Base-by-base conservation (phyloP, 1,140 invertebrate species). In the Drosophila orosa region DNA sequence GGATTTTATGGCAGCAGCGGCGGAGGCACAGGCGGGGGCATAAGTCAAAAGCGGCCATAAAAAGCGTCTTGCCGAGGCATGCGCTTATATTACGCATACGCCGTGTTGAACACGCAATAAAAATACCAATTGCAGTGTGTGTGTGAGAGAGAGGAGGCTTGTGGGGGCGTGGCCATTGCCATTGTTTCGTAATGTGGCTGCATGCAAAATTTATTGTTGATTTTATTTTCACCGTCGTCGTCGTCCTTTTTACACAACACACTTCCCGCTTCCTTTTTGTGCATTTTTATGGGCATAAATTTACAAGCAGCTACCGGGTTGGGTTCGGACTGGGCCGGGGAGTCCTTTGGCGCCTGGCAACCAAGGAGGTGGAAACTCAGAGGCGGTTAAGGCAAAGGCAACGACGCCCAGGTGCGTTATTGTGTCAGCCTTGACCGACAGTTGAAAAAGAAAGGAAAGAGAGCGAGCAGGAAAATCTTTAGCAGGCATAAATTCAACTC, bases 171-270 rank as follows among this genome's bases (percentile, higher is more conserved):
- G 48, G 25, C 25, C 45, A 57, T 37, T 56, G 75, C 75, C 85
- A 87, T 86, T 86, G 83, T 86, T 86, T 86, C 83, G 83, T 86
- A 86, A 86, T 86, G 84, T 87, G 71, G 71, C 75, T 79, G 72
- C 83, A 86, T 86, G 84, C 80, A 86, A 83, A 86, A 86, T 86
- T 86, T 86, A 86, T 86, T 86, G 83, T 86, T 86, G 83, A 87
- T 86, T 86, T 86, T 86, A 86, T 86, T 86, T 87, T 82, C 78
- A 82, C 48, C 83, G 78, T 86, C 83, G 82, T 86, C 83, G 78
- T 86, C 83, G 82, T 86, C 78, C 75, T 48, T 87, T 86, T 86
- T 87, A 68, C 84, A 86, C 83, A 87, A 82, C 78, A 86, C 83
- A 86, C 80, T 86, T 86, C 73, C 83, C 78, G 79, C 71, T 79